Percentiles rank a stretch among this genome's conserved stretches.
Evolutionary conservation across 2,888 invertebrate species (phyloP).

Genomic region (Ornithoptera alexandrae): DNA sequence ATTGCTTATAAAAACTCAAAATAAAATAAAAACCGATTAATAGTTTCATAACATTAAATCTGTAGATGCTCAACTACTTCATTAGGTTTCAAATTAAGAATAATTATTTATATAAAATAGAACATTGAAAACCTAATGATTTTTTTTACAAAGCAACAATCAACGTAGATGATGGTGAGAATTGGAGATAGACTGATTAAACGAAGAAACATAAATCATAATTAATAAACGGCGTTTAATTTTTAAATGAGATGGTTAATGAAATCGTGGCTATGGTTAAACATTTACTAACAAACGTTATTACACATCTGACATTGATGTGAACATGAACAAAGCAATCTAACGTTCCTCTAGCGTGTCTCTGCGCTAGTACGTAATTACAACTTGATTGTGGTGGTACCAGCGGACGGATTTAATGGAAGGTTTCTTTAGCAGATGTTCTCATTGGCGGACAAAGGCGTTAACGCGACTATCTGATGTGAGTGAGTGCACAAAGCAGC

Average conservation of each 20-base stretch:
- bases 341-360: constrained; percentile 41
- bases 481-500: constrained; percentile 50
- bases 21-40: too few relatives aligned
- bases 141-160: too few relatives aligned
- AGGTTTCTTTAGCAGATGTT: constrained; percentile 67
- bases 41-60: too few relatives aligned
- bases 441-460: constrained; percentile 63
- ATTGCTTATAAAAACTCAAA: too few relatives aligned
- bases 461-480: constrained; percentile 60
- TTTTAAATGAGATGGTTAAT: background rate
- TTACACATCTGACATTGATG: constrained; percentile 45
- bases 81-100: too few relatives aligned
- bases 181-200: too few relatives aligned
- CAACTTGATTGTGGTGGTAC: constrained; percentile 50
- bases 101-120: too few relatives aligned
- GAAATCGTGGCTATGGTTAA: constrained; percentile 34
- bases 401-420: constrained; percentile 43
- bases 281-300: constrained; percentile 29
- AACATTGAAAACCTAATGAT: too few relatives aligned
- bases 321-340: constrained; percentile 50
- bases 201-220: background rate
- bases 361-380: constrained; percentile 47
- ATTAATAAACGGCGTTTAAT: constrained; percentile 1
- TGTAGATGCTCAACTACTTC: too few relatives aligned
- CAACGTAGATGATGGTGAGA: too few relatives aligned